Evolutionary conservation across 1,140 invertebrate species (phyloP).

Genomic region (Listronotus bonariensis): DNA sequence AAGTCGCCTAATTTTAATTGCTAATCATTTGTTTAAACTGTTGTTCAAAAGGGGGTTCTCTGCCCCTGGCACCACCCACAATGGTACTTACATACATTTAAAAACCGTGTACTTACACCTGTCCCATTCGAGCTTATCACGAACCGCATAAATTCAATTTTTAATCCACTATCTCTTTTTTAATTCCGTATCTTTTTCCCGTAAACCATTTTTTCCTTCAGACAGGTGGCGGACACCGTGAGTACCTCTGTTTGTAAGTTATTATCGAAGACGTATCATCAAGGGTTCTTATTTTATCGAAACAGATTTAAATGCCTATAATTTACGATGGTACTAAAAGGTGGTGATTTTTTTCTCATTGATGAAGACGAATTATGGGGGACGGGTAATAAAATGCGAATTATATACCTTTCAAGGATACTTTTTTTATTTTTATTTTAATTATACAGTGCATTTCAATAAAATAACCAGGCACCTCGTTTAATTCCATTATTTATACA

Average conservation of each 20-base stretch:
- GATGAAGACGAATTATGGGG: not conserved
- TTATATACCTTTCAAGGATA: not conserved
- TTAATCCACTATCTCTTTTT: slow-evolving; percentile 7
- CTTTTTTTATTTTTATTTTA: not conserved
- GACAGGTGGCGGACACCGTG: slow-evolving; percentile 8
- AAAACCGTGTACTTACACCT: not conserved
- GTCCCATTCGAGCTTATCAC: slow-evolving; percentile 1
- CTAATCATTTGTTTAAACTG: no score
- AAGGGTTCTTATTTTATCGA: slow-evolving; percentile 9
- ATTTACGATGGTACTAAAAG: slow-evolving; percentile 4
- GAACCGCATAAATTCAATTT: slow-evolving; percentile 3
- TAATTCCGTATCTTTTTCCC: not conserved
- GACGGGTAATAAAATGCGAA: not conserved
- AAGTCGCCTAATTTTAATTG: no score
- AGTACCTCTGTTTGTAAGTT: slow-evolving; percentile 12
- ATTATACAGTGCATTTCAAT: no score
- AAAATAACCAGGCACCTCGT: no score
- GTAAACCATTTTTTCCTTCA: not conserved
- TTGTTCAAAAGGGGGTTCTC: no score
- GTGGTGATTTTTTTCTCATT: slow-evolving; percentile 13
- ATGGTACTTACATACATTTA: not conserved
- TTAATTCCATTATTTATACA: no score
- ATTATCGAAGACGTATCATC: slow-evolving; percentile 13
- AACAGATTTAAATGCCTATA: slow-evolving; percentile 18
- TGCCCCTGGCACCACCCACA: no score